A percentile compares a stretch with the other conserved stretches of the same genome.
Evolutionary conservation across 2,888 invertebrate species (phyloP).

Genomic region (Phalera bucephala): DNA sequence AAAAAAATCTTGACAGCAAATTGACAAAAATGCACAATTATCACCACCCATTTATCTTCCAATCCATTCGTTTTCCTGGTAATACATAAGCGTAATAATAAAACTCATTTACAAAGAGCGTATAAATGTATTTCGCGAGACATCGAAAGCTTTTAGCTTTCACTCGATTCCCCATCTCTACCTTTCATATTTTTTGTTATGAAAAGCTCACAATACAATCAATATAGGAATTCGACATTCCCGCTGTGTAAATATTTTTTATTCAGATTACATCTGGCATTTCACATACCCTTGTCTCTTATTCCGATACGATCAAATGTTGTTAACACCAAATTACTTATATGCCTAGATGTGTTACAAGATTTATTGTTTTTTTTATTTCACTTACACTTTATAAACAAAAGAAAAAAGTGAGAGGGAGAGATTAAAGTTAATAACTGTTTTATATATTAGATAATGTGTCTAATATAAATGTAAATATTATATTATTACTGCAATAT

Average conservation of each 20-base stretch:
- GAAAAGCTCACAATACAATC: constrained; percentile 34
- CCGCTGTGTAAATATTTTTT: constrained; percentile 41
- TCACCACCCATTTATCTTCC: constrained; percentile 1
- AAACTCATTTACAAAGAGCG: constrained; percentile 24
- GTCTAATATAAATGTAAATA: too few species aligned
- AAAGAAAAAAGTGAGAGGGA: too few species aligned
- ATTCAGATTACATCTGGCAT: constrained; percentile 42
- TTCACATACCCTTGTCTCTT: constrained; percentile 42
- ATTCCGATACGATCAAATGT: constrained; percentile 3
- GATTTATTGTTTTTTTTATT: too few species aligned
- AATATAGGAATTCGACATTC: constrained; percentile 22
- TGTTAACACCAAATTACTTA: too few species aligned
- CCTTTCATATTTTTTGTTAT: constrained; percentile 29
- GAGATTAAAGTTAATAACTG: too few species aligned
- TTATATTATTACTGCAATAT: too few species aligned
- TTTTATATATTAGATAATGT: too few species aligned
- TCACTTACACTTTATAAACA: too few species aligned
- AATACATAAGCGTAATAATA: constrained; percentile 10
- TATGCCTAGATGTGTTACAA: too few species aligned
- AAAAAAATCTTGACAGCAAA: too few species aligned
- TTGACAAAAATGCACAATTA: too few species aligned
- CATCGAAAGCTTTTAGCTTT: constrained; percentile 31
- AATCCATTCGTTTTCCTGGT: constrained; percentile 4
- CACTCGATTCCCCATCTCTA: constrained; percentile 25
- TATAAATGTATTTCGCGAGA: constrained; percentile 24